Percentiles rank a stretch among this genome's conserved stretches.
These are phyloP conservation scores for Gasterosteus aculeatus DNA, from an alignment of 2,113 vertebrate species.

Conservation along the genomic window DNA sequence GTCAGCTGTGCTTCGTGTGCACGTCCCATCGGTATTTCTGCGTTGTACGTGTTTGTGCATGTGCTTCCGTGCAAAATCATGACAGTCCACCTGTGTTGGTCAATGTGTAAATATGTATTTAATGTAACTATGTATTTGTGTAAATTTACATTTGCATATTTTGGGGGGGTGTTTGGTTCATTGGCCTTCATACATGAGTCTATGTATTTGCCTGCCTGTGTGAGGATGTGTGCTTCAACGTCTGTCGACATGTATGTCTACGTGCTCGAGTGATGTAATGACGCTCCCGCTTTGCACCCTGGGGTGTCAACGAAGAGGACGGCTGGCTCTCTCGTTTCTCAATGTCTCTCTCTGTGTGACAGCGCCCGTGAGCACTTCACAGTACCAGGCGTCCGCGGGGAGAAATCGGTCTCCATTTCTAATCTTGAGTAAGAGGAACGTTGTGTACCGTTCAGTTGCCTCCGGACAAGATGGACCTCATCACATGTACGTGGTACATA, in stretches of 20 bases:
- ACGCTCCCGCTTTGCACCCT: conserved; percentile 12
- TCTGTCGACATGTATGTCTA: not conserved
- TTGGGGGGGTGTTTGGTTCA: conserved; percentile 1
- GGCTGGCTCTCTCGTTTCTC: conserved; percentile 12
- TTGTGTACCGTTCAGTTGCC: conserved; percentile 42
- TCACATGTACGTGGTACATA: not conserved
- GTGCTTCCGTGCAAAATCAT: not conserved
- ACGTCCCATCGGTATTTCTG: conserved; percentile 19
- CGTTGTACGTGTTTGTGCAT: not conserved
- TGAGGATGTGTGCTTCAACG: not conserved
- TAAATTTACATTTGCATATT: conserved; percentile 21
- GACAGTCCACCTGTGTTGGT: conserved; percentile 17
- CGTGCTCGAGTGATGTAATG: conserved; percentile 1
- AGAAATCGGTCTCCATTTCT: conserved; percentile 44
- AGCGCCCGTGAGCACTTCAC: conserved; percentile 28
- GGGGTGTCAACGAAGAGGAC: conserved; percentile 15
- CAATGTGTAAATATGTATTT: not conserved
- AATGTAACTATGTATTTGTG: conserved; percentile 15
- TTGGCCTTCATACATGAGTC: not conserved
- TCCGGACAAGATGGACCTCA: conserved; percentile 33
- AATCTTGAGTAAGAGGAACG: conserved; percentile 38
- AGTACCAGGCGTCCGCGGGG: conserved; percentile 5
- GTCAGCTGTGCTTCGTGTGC: conserved; percentile 45
- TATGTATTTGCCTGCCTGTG: not conserved
- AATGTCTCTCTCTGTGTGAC: conserved; percentile 16